A percentile compares a stretch with the other conserved stretches of the same genome.
Conservation (phyloP, 2,113 vertebrate species). For the Scomber colias region DNA sequence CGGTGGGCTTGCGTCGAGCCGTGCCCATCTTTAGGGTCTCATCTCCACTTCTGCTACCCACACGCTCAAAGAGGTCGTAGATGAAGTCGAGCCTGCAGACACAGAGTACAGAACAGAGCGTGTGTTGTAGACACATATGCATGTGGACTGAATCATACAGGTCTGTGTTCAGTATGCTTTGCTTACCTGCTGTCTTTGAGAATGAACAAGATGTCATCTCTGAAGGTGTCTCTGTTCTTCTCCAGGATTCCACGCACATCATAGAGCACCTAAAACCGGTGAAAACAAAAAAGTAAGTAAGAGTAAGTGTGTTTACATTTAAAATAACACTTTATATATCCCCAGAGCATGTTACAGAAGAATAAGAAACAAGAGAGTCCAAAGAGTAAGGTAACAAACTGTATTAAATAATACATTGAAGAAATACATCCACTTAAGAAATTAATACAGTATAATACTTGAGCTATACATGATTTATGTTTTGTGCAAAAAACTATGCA, state of each 20-base stretch:
- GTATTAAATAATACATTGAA: neutral
- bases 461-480: neutral
- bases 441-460: neutral
- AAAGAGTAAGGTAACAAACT: neutral
- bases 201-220: slow-evolving; percentile 93
- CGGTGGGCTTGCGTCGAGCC: slow-evolving; percentile 92
- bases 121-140: neutral
- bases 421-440: neutral
- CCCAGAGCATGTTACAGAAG: too few relatives aligned
- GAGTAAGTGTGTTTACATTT: neutral
- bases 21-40: slow-evolving; percentile 94
- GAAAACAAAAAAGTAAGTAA: neutral
- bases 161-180: neutral
- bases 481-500: neutral
- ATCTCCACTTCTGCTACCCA: slow-evolving; percentile 89
- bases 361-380: neutral
- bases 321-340: too few relatives aligned
- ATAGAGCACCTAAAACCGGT: slow-evolving; percentile 87
- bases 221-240: slow-evolving; percentile 95
- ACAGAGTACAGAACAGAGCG: slow-evolving; percentile 9
- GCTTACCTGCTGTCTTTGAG: slow-evolving; percentile 92
- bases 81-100: slow-evolving; percentile 91
- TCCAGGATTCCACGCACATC: slow-evolving; percentile 91
- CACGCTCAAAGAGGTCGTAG: slow-evolving; percentile 93
- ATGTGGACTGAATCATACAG: neutral